These are phyloP conservation scores for Ceyx erithaca DNA, from an alignment of 2,797 vertebrate genomes.

Conservation along the genomic window DNA sequence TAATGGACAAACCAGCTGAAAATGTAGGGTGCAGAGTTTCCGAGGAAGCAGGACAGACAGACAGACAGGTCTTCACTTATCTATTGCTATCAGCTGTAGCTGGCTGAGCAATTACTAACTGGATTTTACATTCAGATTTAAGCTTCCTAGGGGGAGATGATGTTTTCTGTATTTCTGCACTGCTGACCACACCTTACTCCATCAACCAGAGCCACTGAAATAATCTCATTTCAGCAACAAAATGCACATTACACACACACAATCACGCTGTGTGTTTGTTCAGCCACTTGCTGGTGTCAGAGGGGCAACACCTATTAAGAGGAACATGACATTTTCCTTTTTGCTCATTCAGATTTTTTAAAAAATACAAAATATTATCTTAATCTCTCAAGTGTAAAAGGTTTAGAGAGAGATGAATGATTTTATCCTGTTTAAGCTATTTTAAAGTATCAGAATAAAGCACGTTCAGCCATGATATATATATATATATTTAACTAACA, in stretches of 20 bases:
- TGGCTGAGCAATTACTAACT: not conserved
- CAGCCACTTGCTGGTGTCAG: not conserved
- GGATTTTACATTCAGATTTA: not conserved
- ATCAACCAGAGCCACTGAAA: not conserved
- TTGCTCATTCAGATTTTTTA: not conserved
- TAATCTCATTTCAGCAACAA: not conserved
- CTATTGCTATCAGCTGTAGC: not conserved
- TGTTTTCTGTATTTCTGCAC: not conserved
- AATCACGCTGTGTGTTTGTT: not conserved
- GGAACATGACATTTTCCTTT: not conserved
- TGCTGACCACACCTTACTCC: not conserved
- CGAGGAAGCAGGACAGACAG: not conserved
- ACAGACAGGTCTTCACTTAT: not conserved
- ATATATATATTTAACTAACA: not conserved
- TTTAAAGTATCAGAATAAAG: not conserved
- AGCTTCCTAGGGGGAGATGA: not conserved
- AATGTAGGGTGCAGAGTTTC: not conserved
- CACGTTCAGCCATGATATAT: not conserved
- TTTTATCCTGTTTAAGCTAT: not conserved
- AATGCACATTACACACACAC: rapidly evolving
- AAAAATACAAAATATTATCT: not conserved
- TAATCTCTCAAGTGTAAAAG: not conserved
- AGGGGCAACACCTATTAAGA: not conserved
- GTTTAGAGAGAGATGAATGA: not conserved
- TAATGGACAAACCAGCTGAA: not conserved